A percentile compares a stretch with the other conserved stretches of the same genome.
phyloP scores from a whole-genome alignment of 1,140 invertebrate genomes.

The Zaprionus lachaisei region DNA sequence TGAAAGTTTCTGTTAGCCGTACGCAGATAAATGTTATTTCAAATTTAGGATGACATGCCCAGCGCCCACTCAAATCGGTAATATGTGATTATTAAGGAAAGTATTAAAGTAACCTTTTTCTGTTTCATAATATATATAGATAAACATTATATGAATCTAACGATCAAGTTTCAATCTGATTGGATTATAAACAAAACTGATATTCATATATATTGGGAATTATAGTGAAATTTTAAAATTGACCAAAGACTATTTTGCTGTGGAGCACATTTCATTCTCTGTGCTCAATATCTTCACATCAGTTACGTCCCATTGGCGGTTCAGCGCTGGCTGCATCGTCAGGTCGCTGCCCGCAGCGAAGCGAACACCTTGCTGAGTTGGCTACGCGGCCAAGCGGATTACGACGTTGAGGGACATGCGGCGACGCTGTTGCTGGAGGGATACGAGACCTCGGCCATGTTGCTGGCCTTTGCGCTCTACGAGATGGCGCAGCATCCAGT shows the following conservation, averaged over 20 bases:
- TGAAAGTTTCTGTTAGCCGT: not conserved
- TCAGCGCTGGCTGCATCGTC: conserved; percentile 43
- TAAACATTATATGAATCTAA: no score
- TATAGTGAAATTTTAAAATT: no score
- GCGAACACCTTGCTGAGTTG: conserved; percentile 44
- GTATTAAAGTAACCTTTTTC: no score
- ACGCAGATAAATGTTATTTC: not conserved
- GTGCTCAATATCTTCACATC: not conserved
- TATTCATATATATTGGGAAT: no score
- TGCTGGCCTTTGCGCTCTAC: conserved; percentile 60
- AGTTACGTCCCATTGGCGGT: conserved; percentile 54
- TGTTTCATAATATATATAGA: no score
- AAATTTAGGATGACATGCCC: not conserved
- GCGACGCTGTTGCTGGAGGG: conserved; percentile 67
- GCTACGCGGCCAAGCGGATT: conserved; percentile 13
- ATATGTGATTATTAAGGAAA: not conserved
- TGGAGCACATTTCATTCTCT: not conserved
- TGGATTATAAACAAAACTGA: no score
- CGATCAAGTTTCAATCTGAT: no score
- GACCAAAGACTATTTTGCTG: no score
- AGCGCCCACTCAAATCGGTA: not conserved
- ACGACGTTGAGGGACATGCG: conserved; percentile 58
- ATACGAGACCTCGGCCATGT: conserved; percentile 70
- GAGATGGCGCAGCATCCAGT: conserved; percentile 85
- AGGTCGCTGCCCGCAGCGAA: conserved; percentile 28